Evolutionary conservation across 2,888 invertebrate genomes (phyloP), one percentile per base, ranked within the genome.

Genomic region (Cerastis rubricosa): DNA sequence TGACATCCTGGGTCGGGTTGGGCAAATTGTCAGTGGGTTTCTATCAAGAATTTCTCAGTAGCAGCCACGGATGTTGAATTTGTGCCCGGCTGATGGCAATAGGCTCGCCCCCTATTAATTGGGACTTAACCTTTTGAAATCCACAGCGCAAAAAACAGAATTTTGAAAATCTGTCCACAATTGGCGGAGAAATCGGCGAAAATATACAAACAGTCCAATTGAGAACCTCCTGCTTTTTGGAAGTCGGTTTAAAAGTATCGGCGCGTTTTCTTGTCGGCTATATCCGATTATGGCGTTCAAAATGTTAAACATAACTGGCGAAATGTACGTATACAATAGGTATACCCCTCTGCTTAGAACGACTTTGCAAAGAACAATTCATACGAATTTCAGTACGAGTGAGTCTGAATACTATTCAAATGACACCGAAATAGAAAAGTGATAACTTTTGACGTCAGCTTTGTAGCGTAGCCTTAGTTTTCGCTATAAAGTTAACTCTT

Each of bases 391-490:
- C 7, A 14, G 14, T 29, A 29, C 25, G 35, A 61, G 61, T 17
- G 19, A 35, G 61, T 4, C 14, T 25, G 35, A 61, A 19, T 19
- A 19, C 19, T 35, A 61, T 19, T 35, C 11, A 35, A 35, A 61
- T 35, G 29, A 19, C 35, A 9, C 0, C 22, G 35, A 40, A 40
- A 6, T 0, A 6, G 29, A 29, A 59, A 29, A 61, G 9, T 35
- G 4, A 61, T 35, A 9, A 1, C 9, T 25, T 19, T 61, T n/a
- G 22, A 51, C 51, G 22, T 51, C 11, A n/a, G 35, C 7, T 59
- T 59, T 59, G 59, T 57, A 40, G 66, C 74, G 43, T 22, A 29
- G 19, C 9, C 9, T 40, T 71, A 29, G 8, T 45, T 63, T 76
- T 47, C 47, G 12, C n/a, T 17, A 47, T n/a, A 22, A 19, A 79